Conservation (phyloP, 2,113 vertebrate genomes). For the Procavia capensis region DNA sequence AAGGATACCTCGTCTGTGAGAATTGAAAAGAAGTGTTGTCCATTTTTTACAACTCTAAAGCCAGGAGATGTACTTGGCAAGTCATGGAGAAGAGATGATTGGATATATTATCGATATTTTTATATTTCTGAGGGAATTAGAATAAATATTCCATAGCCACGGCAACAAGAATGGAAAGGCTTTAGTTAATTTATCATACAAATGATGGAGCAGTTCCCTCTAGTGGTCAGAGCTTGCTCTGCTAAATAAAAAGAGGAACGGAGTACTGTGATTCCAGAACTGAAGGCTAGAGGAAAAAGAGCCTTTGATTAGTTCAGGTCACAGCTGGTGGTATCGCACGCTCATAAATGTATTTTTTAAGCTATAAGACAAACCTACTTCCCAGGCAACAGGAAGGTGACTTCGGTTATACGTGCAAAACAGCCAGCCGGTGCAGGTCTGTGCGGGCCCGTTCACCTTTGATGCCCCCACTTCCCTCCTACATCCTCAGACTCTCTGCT, state of each 20-base stretch:
- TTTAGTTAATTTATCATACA: accelerated
- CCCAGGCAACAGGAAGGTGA: not conserved
- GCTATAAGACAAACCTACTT: not conserved
- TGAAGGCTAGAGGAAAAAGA: not conserved
- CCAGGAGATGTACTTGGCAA: not conserved
- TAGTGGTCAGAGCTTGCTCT: conserved; percentile 49
- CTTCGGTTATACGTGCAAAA: not conserved
- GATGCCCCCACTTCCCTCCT: too few species aligned
- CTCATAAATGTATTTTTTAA: not conserved
- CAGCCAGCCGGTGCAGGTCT: not conserved
- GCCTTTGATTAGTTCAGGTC: not conserved
- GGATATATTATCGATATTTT: not conserved
- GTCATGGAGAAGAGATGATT: not conserved
- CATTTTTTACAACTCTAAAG: not conserved
- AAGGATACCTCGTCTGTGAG: not conserved
- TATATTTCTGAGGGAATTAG: not conserved
- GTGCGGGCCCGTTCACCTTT: not conserved
- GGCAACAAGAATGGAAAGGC: accelerated
- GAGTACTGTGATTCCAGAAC: not conserved
- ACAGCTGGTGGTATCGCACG: not conserved
- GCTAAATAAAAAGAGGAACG: not conserved
- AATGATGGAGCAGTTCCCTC: conserved; percentile 79
- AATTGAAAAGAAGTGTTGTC: not conserved
- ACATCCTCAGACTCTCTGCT: not conserved
- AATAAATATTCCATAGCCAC: not conserved